Conservation (phyloP, 1,140 invertebrate genomes). For the Formica selysi region DNA sequence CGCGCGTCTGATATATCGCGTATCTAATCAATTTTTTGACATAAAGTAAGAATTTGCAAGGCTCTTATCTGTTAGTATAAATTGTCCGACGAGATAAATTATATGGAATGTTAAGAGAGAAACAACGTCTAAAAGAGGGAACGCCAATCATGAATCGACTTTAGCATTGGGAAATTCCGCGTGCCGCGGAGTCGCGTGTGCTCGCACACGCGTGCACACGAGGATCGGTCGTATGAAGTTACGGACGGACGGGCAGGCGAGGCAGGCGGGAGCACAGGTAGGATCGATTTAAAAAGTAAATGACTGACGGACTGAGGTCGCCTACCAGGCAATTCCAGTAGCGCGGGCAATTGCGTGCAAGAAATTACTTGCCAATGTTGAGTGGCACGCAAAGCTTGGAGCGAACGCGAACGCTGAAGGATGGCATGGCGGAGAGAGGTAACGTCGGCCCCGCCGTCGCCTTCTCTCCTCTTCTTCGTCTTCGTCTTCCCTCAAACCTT, state of each 20-base stretch:
- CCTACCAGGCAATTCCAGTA: constrained; percentile 85
- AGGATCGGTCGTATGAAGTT: constrained; percentile 54
- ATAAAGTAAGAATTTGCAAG: no score
- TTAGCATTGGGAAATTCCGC: constrained; percentile 68
- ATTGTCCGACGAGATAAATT: background rate
- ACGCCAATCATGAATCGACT: constrained; percentile 57
- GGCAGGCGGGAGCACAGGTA: constrained; percentile 63
- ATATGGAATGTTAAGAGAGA: background rate
- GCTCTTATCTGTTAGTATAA: background rate
- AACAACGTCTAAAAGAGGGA: constrained; percentile 12
- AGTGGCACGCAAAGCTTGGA: constrained; percentile 81
- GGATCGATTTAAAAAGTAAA: constrained; percentile 83
- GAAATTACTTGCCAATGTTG: constrained; percentile 84
- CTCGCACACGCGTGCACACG: constrained; percentile 58
- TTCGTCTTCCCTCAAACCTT: constrained; percentile 74
- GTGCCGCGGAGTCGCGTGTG: constrained; percentile 51
- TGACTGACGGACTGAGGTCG: constrained; percentile 83
- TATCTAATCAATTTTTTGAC: background rate
- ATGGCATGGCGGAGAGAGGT: constrained; percentile 56
- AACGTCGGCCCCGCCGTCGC: constrained; percentile 52
- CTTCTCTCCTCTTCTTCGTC: constrained; percentile 63
- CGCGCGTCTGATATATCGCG: background rate
- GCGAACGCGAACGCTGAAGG: constrained; percentile 71
- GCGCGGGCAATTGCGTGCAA: constrained; percentile 86
- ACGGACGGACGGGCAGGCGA: constrained; percentile 69